Conservation (phyloP, 64 coral and sea anemone species). For the Hydrozoanthus tunicans region DNA sequence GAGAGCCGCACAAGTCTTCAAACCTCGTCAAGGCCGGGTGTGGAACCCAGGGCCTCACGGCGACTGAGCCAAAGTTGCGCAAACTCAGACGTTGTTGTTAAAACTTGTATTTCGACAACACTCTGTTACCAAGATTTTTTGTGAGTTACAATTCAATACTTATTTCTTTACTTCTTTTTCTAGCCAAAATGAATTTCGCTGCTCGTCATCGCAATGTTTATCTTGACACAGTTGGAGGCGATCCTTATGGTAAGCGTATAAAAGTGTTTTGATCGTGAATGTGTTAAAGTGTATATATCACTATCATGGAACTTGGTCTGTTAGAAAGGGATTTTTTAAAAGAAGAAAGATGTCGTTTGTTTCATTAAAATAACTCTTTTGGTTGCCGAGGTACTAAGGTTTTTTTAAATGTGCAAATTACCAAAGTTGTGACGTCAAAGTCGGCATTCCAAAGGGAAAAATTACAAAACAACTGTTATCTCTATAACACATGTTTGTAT, state of each 20-base stretch:
- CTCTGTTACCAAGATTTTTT: background rate
- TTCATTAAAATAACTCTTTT: no score
- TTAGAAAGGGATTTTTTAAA: no score
- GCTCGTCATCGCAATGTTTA: constrained; percentile 90
- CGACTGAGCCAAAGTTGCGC: background rate
- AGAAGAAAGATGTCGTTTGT: no score
- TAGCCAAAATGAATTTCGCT: constrained; percentile 75
- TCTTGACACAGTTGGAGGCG: constrained; percentile 72
- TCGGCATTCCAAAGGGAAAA: no score
- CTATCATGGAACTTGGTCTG: no score
- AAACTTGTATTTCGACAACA: background rate
- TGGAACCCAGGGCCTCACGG: background rate
- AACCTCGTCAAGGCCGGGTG: background rate
- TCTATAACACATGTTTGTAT: no score
- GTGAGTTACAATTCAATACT: background rate
- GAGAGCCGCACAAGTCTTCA: background rate
- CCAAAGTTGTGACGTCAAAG: no score
- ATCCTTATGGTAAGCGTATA: constrained; percentile 72
- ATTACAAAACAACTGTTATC: no score
- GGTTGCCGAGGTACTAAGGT: no score
- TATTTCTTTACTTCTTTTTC: background rate
- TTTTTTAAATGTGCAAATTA: no score
- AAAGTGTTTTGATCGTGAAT: background rate
- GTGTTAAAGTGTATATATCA: no score
- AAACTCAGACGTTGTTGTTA: background rate